Conservation (phyloP, 1,140 invertebrate species). For the Drosophila athabasca region DNA sequence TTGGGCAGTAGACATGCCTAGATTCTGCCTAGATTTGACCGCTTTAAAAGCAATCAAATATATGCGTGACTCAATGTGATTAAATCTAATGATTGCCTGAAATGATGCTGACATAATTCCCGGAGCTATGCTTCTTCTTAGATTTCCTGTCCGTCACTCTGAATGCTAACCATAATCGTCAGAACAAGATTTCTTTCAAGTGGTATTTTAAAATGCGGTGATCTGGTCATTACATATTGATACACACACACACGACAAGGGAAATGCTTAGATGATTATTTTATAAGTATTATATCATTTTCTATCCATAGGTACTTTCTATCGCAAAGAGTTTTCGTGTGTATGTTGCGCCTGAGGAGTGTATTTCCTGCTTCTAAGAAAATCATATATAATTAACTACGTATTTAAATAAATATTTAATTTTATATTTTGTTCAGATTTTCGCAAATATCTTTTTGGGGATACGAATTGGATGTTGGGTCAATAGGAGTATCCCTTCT, state of each 20-base stretch:
- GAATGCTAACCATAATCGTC: slow-evolving; percentile 33
- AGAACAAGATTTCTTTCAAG: slow-evolving; percentile 23
- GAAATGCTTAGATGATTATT: slow-evolving; percentile 24
- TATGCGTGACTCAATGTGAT: slow-evolving; percentile 70
- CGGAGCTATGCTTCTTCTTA: slow-evolving; percentile 24
- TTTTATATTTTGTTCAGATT: not conserved
- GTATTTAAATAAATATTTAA: slow-evolving; percentile 8
- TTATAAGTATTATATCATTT: slow-evolving; percentile 6
- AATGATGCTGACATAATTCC: slow-evolving; percentile 72
- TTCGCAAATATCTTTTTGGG: too few species aligned
- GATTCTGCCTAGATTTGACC: slow-evolving; percentile 25
- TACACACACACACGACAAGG: slow-evolving; percentile 17
- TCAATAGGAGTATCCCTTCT: too few species aligned
- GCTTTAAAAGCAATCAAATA: slow-evolving; percentile 72
- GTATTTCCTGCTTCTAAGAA: slow-evolving; percentile 13
- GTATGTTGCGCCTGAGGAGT: slow-evolving; percentile 12
- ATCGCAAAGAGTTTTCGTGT: slow-evolving; percentile 8
- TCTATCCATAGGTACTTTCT: slow-evolving; percentile 3
- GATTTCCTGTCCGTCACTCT: slow-evolving; percentile 41
- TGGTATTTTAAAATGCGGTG: slow-evolving; percentile 48
- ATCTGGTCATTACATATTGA: slow-evolving; percentile 33
- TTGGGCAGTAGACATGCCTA: slow-evolving; percentile 11
- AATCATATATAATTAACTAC: slow-evolving; percentile 10
- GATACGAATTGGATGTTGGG: too few species aligned
- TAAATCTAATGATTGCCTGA: slow-evolving; percentile 62